Percentiles rank a stretch among this genome's conserved stretches.
phyloP scores from a whole-genome alignment of 2,113 vertebrate species.

The Bostrychus sinensis region DNA sequence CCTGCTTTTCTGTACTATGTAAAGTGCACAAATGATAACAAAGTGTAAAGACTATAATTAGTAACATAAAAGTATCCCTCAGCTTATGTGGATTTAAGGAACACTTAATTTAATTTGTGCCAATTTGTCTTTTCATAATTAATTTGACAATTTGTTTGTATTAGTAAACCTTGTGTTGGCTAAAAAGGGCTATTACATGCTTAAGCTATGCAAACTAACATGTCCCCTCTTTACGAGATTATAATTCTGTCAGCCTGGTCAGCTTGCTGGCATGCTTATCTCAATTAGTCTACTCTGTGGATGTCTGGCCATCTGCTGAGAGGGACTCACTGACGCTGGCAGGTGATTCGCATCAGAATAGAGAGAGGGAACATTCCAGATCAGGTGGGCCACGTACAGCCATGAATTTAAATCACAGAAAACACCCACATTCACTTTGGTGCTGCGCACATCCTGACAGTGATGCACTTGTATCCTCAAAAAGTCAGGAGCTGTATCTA shows the following conservation, averaged over 20 bases:
- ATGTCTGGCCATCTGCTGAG: conserved; percentile 75
- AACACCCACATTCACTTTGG: conserved; percentile 55
- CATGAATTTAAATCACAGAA: conserved; percentile 67
- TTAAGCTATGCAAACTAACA: conserved; percentile 43
- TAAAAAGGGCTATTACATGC: conserved; percentile 18
- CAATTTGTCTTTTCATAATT: conserved; percentile 3
- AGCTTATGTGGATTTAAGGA: neutral
- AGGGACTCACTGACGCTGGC: conserved; percentile 31
- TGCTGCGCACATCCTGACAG: conserved; percentile 54
- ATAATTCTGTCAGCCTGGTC: conserved; percentile 71
- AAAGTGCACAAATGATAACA: conserved; percentile 3
- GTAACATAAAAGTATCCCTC: neutral
- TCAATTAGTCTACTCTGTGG: conserved; percentile 72
- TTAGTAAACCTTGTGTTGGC: neutral
- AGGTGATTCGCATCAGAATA: conserved; percentile 61
- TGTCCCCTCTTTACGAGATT: conserved; percentile 57
- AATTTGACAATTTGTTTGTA: neutral
- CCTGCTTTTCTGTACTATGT: too few species aligned
- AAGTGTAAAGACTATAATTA: conserved; percentile 8
- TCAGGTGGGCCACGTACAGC: conserved; percentile 56
- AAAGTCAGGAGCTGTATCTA: conserved; percentile 49
- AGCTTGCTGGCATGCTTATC: conserved; percentile 73
- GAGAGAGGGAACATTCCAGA: conserved; percentile 65
- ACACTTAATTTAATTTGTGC: conserved; percentile 7
- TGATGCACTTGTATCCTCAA: conserved; percentile 57